Percentiles rank a stretch among this genome's conserved stretches.
Conservation (phyloP, 2,797 vertebrate genomes). For the Galago senegalensis region DNA sequence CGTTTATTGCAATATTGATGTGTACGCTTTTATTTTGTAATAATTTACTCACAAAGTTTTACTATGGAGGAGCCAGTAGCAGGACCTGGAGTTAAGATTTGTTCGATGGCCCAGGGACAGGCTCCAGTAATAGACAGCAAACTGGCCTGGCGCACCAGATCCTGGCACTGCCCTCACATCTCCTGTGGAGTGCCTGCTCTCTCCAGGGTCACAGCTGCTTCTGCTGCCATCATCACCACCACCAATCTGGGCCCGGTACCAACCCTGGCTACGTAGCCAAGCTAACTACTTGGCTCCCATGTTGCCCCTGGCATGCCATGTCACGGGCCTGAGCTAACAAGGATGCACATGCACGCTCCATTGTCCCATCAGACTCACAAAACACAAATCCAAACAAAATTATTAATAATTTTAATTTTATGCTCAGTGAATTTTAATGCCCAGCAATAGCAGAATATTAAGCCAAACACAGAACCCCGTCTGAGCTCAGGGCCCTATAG, state of each 20-base stretch:
- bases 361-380: neutral
- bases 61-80: too few relatives aligned
- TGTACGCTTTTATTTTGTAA: slow-evolving; percentile 1
- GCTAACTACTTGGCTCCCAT: neutral
- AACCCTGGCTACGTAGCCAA: neutral
- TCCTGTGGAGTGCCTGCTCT: neutral
- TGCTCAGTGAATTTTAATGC: neutral
- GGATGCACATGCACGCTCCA: neutral
- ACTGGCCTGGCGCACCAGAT: neutral
- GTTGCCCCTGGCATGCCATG: neutral
- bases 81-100: neutral
- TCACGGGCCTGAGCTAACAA: neutral
- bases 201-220: neutral
- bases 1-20: neutral
- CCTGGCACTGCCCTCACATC: neutral
- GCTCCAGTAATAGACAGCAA: neutral
- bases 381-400: neutral
- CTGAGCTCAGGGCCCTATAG: neutral
- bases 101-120: neutral
- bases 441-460: neutral
- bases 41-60: slow-evolving; percentile 32
- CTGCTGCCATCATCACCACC: neutral
- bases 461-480: neutral
- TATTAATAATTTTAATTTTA: neutral
- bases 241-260: neutral